A percentile compares a stretch with the other conserved stretches of the same genome.
These are phyloP conservation scores for Alsophila aescularia DNA, from an alignment of 2,888 invertebrate species.

Conservation along the genomic window DNA sequence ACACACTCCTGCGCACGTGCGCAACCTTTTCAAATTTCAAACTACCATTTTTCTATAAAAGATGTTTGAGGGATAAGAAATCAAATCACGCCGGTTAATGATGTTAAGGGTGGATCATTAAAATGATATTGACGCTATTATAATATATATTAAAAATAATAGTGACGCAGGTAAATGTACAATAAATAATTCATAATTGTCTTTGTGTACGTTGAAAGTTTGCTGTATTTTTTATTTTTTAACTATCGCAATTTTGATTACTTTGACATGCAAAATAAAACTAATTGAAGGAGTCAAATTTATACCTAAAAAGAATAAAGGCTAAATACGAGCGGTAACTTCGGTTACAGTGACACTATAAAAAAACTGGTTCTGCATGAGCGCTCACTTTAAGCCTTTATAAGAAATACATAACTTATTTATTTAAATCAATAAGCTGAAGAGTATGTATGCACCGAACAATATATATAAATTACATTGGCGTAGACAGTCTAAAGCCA, in stretches of 20 bases:
- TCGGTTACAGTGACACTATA: too few relatives aligned
- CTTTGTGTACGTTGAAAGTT: too few relatives aligned
- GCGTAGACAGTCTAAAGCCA: conserved; percentile 47
- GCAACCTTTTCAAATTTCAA: conserved; percentile 78
- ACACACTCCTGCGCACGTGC: conserved; percentile 84
- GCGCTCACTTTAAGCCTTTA: too few relatives aligned
- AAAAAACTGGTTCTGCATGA: too few relatives aligned
- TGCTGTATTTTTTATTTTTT: too few relatives aligned
- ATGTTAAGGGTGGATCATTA: conserved; percentile 16
- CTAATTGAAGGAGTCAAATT: too few relatives aligned
- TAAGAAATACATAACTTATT: neutral
- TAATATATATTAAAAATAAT: neutral
- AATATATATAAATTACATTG: conserved; percentile 25
- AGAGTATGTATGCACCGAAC: conserved; percentile 18
- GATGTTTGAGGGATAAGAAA: conserved; percentile 46
- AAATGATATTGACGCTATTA: neutral
- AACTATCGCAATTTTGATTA: too few relatives aligned
- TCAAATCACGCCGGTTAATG: conserved; percentile 34
- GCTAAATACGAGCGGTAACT: too few relatives aligned
- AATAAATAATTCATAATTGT: too few relatives aligned
- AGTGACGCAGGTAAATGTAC: too few relatives aligned
- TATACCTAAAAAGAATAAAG: too few relatives aligned
- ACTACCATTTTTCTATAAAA: conserved; percentile 67
- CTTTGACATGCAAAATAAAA: too few relatives aligned
- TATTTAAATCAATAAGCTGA: neutral